Conservation (phyloP, 2,797 vertebrate genomes). For the Tolypeutes matacus region DNA sequence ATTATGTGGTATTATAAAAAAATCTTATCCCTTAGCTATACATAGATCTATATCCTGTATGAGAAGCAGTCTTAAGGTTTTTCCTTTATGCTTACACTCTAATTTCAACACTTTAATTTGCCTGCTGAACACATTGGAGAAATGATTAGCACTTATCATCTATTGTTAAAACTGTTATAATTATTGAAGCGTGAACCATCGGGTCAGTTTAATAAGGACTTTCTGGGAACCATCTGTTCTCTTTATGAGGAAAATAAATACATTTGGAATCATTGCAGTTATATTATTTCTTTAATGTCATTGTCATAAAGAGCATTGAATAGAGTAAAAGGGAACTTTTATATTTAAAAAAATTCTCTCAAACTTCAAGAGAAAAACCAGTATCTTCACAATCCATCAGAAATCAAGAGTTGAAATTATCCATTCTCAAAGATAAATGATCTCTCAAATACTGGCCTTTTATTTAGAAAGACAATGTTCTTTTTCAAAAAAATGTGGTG, state of each 20-base stretch:
- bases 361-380: neutral
- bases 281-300: neutral
- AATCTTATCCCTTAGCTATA: neutral
- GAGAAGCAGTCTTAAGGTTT: neutral
- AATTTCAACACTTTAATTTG: neutral
- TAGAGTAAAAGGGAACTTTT: constrained; percentile 1
- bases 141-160: neutral
- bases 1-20: neutral
- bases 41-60: neutral
- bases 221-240: neutral
- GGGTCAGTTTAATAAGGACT: neutral
- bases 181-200: neutral
- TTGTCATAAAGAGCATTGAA: neutral
- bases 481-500: constrained; percentile 75
- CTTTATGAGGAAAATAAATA: neutral
- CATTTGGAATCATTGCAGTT: neutral
- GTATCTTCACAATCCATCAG: constrained; percentile 1
- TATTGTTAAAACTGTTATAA: neutral
- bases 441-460: constrained; percentile 12
- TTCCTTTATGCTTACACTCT: neutral
- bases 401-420: constrained; percentile 49
- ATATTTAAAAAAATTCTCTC: neutral
- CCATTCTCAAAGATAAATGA: constrained; percentile 13
- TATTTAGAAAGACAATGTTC: constrained; percentile 49
- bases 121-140: neutral